phyloP scores from a whole-genome alignment of 1,140 invertebrate species.

The Helicorthomorpha holstii region DNA sequence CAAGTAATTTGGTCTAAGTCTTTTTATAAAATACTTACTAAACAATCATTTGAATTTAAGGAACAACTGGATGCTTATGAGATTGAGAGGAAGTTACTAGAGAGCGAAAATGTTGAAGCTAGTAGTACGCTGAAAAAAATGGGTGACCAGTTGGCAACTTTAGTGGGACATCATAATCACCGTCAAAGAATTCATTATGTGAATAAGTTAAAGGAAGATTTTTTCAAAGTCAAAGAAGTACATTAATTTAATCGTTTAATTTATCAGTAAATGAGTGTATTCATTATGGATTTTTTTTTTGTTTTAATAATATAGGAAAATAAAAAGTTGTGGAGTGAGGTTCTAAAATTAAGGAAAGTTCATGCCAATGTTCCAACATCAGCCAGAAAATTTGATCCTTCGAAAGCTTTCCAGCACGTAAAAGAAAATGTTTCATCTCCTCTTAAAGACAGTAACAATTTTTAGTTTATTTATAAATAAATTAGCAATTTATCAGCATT shows the following conservation, averaged over 20 bases:
- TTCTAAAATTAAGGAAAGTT: conserved; percentile 16
- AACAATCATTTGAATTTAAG: conserved; percentile 10
- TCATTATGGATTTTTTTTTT: not conserved
- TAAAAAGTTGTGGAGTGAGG: conserved; percentile 15
- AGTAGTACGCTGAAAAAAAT: conserved; percentile 33
- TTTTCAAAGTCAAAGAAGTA: conserved; percentile 33
- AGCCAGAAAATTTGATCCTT: conserved; percentile 16
- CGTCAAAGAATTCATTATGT: conserved; percentile 49
- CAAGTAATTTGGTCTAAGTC: conserved; percentile 2
- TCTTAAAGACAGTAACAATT: too few species aligned
- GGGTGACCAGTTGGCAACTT: conserved; percentile 37
- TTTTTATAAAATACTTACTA: not conserved
- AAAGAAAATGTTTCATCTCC: too few species aligned
- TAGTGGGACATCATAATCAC: conserved; percentile 46
- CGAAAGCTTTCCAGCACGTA: conserved; percentile 15
- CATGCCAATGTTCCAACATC: conserved; percentile 10
- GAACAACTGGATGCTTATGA: conserved; percentile 30
- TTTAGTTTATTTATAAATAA: too few species aligned
- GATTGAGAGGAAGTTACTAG: conserved; percentile 23
- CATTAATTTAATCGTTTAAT: conserved; percentile 14
- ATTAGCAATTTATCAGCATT: too few species aligned
- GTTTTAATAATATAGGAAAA: conserved; percentile 9
- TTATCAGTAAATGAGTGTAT: not conserved
- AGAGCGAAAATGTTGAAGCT: conserved; percentile 20
- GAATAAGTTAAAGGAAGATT: conserved; percentile 40